phyloP scores from a whole-genome alignment of 2,797 vertebrate species.

The Rousettus madagascariensis region DNA sequence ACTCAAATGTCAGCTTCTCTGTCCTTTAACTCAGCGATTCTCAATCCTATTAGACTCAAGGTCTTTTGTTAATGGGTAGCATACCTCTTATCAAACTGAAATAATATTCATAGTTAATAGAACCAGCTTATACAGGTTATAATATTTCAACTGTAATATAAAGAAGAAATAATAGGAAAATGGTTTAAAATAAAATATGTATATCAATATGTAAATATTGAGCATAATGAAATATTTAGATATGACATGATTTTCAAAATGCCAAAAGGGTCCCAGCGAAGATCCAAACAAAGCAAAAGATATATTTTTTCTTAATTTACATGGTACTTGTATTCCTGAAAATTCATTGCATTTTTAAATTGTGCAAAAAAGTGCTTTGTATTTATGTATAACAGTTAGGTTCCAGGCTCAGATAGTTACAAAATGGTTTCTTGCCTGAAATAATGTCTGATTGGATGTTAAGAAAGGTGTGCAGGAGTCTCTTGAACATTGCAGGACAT shows the following conservation, averaged over 20 bases:
- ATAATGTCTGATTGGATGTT: neutral
- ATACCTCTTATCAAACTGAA: neutral
- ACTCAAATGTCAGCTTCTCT: neutral
- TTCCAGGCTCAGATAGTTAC: neutral
- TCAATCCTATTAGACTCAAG: neutral
- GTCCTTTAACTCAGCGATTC: neutral
- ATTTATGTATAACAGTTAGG: neutral
- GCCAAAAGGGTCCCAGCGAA: neutral
- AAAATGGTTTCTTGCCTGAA: neutral
- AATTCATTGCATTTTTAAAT: neutral
- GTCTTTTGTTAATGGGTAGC: neutral
- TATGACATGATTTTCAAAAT: slow-evolving; percentile 6
- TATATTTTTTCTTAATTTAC: neutral
- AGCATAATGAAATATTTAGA: neutral
- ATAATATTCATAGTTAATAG: neutral
- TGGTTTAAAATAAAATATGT: neutral
- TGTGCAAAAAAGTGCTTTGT: neutral
- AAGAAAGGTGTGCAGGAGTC: neutral
- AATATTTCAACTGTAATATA: neutral
- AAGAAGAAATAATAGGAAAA: slow-evolving; percentile 1
- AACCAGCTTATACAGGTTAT: neutral
- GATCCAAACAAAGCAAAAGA: neutral
- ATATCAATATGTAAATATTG: neutral
- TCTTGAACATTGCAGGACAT: neutral
- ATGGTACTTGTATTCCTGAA: neutral